These are phyloP conservation scores for Peromyscus maniculatus DNA, from an alignment of 2,113 vertebrate species.

Conservation along the genomic window DNA sequence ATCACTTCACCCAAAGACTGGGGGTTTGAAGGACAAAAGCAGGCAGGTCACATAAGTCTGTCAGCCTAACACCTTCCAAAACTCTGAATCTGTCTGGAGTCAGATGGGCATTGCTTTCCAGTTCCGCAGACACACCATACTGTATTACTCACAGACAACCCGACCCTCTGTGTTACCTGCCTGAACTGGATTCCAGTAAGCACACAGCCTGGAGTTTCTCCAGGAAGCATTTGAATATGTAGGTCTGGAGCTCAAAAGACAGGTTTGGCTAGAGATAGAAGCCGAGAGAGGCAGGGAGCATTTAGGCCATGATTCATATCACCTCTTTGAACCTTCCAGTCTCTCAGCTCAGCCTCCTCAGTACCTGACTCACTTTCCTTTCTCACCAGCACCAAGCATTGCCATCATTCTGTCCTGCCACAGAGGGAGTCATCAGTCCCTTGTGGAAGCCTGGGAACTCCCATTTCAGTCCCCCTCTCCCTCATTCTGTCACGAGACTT, in stretches of 20 bases:
- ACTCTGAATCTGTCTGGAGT: neutral
- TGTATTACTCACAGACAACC: neutral
- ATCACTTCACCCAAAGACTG: neutral
- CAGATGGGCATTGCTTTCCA: neutral
- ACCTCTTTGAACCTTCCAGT: neutral
- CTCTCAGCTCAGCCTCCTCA: neutral
- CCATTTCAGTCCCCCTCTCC: neutral
- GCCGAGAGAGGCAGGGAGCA: neutral
- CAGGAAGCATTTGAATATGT: neutral
- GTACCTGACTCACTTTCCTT: neutral
- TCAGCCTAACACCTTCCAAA: neutral
- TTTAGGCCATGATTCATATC: neutral
- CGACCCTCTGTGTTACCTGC: neutral
- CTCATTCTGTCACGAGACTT: neutral
- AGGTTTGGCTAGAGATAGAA: neutral
- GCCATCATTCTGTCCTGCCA: neutral
- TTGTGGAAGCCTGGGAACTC: neutral
- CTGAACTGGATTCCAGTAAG: neutral
- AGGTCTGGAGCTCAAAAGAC: neutral
- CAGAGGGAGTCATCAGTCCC: neutral
- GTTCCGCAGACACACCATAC: neutral
- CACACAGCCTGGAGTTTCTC: neutral
- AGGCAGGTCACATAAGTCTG: neutral
- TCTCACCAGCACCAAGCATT: no score
- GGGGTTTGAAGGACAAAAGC: neutral